A percentile compares a stretch with the other conserved stretches of the same genome.
Conservation (phyloP, 2,113 vertebrate species). For the Ursus arctos region DNA sequence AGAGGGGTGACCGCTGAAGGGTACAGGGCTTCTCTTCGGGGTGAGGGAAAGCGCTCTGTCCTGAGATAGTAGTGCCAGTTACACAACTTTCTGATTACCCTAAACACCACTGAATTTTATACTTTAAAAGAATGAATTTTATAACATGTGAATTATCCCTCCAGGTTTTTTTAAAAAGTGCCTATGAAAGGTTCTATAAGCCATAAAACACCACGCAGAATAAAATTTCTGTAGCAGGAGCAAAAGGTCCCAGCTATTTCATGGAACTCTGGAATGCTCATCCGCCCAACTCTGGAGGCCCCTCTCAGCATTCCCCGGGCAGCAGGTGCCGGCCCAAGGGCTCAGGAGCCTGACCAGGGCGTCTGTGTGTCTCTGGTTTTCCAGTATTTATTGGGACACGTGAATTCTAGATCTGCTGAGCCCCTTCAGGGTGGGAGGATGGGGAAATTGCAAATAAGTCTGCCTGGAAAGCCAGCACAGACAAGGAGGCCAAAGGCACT, state of each 20-base stretch:
- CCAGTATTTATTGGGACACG: neutral
- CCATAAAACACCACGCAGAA: neutral
- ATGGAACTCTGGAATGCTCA: neutral
- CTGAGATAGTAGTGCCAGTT: neutral
- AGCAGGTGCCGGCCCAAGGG: neutral
- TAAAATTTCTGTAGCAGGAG: neutral
- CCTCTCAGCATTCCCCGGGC: neutral
- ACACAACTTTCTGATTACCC: neutral
- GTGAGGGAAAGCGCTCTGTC: neutral
- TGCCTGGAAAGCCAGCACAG: neutral
- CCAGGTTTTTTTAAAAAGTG: neutral
- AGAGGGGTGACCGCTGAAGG: neutral
- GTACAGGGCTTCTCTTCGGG: neutral
- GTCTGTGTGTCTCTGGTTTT: neutral
- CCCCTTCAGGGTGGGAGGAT: neutral
- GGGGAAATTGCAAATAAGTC: neutral
- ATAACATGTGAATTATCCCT: neutral
- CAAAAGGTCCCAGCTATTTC: too few species aligned
- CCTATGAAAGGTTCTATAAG: neutral
- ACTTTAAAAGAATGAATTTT: neutral
- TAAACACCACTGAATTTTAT: neutral
- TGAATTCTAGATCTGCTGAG: neutral
- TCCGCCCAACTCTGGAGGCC: neutral
- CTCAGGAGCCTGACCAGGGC: neutral
- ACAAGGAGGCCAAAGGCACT: neutral